Evolutionary conservation across 2,113 vertebrate species (phyloP).

Genomic region (Cepphus grylle): DNA sequence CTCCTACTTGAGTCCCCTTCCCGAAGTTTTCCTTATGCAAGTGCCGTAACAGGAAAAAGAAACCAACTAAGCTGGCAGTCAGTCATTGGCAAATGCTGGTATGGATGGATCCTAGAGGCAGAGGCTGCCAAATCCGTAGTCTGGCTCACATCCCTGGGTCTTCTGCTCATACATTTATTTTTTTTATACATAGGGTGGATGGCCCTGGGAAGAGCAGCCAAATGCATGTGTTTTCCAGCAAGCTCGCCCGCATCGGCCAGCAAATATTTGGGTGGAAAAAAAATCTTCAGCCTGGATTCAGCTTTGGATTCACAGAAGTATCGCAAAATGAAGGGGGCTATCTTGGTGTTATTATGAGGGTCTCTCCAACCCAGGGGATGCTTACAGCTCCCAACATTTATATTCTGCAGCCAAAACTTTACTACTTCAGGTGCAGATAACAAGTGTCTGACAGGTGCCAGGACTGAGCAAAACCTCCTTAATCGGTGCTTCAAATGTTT

Average conservation of each 20-base stretch:
- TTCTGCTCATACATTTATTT: neutral
- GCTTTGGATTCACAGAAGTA: neutral
- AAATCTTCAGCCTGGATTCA: neutral
- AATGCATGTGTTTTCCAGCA: neutral
- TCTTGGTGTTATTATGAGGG: neutral
- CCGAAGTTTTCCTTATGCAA: neutral
- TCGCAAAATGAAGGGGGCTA: neutral
- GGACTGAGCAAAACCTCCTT: neutral
- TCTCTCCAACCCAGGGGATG: neutral
- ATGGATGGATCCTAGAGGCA: neutral
- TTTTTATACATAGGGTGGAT: neutral
- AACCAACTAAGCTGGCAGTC: neutral
- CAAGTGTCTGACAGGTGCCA: neutral
- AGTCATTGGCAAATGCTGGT: accelerated
- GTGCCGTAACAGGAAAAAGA: neutral
- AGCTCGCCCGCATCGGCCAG: accelerated
- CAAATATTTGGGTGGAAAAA: neutral
- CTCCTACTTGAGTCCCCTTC: neutral
- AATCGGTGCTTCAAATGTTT: neutral
- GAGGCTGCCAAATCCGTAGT: neutral
- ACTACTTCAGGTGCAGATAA: neutral
- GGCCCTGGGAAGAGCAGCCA: neutral
- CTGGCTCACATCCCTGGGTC: neutral
- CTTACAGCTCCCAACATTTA: neutral
- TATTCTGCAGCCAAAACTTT: neutral